Evolutionary conservation across 1,140 invertebrate genomes (phyloP).

Genomic region (Drosophila arizonae): DNA sequence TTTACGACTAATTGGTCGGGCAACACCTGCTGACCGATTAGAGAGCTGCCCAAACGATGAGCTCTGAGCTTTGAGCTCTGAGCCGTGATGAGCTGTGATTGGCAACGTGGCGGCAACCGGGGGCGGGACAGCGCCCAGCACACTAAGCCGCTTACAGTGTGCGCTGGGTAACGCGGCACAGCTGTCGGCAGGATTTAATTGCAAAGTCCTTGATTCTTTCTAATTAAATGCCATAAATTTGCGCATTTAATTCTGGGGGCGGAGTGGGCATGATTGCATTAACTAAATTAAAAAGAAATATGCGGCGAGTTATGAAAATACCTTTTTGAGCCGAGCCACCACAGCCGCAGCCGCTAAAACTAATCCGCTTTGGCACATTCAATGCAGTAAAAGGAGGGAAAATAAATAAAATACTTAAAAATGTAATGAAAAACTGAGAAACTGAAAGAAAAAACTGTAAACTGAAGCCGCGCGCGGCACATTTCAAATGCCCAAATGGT

Average conservation of each 20-base stretch:
- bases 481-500: slow-evolving; percentile 30
- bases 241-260: slow-evolving; percentile 35
- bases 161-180: slow-evolving; percentile 2
- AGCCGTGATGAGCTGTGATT: slow-evolving; percentile 13
- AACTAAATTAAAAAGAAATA: slow-evolving; percentile 64
- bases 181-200: slow-evolving; percentile 7
- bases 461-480: slow-evolving; percentile 38
- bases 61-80: slow-evolving; percentile 1
- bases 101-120: not conserved
- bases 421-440: slow-evolving; percentile 11
- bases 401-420: slow-evolving; percentile 22
- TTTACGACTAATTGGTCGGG: slow-evolving; percentile 39
- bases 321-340: not conserved
- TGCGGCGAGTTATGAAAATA: slow-evolving; percentile 52
- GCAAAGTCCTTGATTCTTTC: slow-evolving; percentile 40
- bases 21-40: slow-evolving; percentile 22
- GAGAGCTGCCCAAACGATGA: slow-evolving; percentile 5
- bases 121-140: slow-evolving; percentile 12
- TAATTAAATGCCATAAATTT: slow-evolving; percentile 57
- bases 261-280: slow-evolving; percentile 51
- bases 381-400: slow-evolving; percentile 43
- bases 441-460: slow-evolving; percentile 21
- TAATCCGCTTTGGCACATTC: slow-evolving; percentile 70
- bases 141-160: slow-evolving; percentile 31
- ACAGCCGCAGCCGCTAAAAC: slow-evolving; percentile 28